These are phyloP conservation scores for Dromas ardeola DNA, from an alignment of 2,113 vertebrate genomes.

Conservation along the genomic window DNA sequence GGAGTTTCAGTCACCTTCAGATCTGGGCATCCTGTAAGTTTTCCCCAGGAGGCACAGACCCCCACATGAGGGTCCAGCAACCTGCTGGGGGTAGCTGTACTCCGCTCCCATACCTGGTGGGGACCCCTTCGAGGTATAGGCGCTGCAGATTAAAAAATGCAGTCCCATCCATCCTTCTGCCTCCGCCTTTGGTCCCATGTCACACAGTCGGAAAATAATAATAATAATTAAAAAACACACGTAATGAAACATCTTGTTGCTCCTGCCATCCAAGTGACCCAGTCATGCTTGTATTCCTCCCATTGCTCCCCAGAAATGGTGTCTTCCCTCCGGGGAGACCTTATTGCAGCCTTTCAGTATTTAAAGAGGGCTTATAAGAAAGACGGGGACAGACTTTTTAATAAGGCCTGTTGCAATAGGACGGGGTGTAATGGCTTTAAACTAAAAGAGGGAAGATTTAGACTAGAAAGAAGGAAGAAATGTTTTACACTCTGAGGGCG, in stretches of 20 bases:
- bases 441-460: not conserved
- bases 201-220: not conserved
- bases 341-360: not conserved
- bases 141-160: not conserved
- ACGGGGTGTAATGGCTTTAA: not conserved
- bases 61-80: not conserved
- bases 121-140: rapidly evolving
- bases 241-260: not conserved
- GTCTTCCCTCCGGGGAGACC: not conserved
- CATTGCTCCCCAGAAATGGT: not conserved
- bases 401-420: rapidly evolving
- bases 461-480: not conserved
- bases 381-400: not conserved
- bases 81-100: not conserved
- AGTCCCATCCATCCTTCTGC: not conserved
- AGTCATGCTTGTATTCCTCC: not conserved
- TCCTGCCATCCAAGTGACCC: not conserved
- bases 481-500: not conserved
- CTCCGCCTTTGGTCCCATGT: not conserved
- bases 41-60: rapidly evolving
- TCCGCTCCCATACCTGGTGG: not conserved
- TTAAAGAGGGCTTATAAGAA: not conserved
- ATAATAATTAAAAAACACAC: not conserved
- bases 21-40: not conserved
- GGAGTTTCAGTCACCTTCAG: not conserved